Evolutionary conservation across 2,113 vertebrate genomes (phyloP).

Genomic region (Porphyrio hochstetteri): DNA sequence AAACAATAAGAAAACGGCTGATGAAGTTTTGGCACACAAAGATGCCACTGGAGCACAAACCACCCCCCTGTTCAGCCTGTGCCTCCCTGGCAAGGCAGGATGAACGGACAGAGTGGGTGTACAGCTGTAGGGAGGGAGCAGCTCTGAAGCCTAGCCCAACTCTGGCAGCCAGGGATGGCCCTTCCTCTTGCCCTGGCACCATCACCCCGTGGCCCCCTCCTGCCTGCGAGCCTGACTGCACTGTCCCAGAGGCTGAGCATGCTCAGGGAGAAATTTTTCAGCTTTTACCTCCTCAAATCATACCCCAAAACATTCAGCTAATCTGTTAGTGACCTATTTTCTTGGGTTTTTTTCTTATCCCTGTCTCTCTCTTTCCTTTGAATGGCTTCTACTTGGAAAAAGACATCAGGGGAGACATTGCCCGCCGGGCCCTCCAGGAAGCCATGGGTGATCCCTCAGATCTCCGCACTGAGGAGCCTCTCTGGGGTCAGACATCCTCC

Average conservation of each 20-base stretch:
- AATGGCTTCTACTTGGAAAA: neutral
- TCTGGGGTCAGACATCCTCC: neutral
- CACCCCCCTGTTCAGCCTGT: neutral
- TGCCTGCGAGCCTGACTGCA: neutral
- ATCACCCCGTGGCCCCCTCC: neutral
- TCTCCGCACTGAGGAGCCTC: neutral
- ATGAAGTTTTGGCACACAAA: neutral
- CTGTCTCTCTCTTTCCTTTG: neutral
- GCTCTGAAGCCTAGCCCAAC: neutral
- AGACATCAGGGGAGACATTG: neutral
- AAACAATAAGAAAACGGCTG: neutral
- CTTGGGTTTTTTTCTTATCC: neutral
- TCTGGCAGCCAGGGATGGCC: neutral
- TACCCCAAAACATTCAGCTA: neutral
- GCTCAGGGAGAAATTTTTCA: neutral
- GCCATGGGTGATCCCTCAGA: neutral
- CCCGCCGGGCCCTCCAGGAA: neutral
- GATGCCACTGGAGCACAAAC: neutral
- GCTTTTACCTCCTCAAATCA: neutral
- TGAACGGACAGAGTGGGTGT: neutral
- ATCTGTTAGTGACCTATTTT: neutral
- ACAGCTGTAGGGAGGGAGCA: neutral
- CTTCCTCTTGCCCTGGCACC: accelerated
- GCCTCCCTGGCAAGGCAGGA: neutral
- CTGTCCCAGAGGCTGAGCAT: accelerated